Conservation (phyloP, 35 echinoderm and acorn worm species). For the Ophiothrix spiculata region DNA sequence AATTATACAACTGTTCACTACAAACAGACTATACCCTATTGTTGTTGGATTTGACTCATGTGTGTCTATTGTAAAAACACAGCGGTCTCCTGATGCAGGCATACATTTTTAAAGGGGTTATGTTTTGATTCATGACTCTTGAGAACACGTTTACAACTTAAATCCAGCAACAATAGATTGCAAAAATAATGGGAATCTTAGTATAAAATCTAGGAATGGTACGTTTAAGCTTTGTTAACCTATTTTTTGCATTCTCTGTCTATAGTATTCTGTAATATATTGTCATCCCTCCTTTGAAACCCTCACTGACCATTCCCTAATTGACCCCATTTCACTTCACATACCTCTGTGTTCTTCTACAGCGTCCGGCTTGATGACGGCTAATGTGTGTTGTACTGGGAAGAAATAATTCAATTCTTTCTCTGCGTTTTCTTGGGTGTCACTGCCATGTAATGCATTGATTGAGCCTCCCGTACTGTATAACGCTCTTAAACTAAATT, state of each 20-base stretch:
- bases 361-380: slow-evolving; percentile 98
- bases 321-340: slow-evolving; percentile 51
- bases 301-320: slow-evolving; percentile 71
- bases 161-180: too few relatives aligned
- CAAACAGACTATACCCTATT: background rate
- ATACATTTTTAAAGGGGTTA: too few relatives aligned
- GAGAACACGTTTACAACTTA: too few relatives aligned
- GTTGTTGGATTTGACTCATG: too few relatives aligned
- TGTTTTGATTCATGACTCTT: too few relatives aligned
- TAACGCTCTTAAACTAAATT: slow-evolving; percentile 68
- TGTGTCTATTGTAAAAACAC: too few relatives aligned
- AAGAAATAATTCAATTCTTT: slow-evolving; percentile 94
- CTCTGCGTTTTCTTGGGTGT: slow-evolving; percentile 41
- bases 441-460: slow-evolving; percentile 88
- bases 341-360: slow-evolving; percentile 93
- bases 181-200: too few relatives aligned
- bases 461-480: slow-evolving; percentile 68
- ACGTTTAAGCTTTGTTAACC: too few relatives aligned
- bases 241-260: too few relatives aligned
- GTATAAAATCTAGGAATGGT: too few relatives aligned
- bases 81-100: too few relatives aligned
- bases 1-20: background rate
- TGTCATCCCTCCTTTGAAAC: slow-evolving; percentile 71
- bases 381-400: slow-evolving; percentile 84
- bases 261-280: slow-evolving; percentile 66